Conservation (phyloP, 2,113 vertebrate species). For the Neomonachus schauinslandi region DNA sequence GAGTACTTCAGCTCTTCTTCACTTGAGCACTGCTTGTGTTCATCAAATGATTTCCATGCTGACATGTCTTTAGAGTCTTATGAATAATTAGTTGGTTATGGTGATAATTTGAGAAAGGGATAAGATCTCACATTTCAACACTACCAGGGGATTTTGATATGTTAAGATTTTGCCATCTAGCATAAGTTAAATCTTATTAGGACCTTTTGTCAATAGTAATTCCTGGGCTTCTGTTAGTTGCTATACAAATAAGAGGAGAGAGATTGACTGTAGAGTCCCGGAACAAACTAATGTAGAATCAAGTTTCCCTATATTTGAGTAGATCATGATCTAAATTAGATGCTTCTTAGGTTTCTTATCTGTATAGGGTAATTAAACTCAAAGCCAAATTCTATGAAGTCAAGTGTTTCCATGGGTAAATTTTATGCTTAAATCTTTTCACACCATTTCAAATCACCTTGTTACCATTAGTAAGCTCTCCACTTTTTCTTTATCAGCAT, state of each 20-base stretch:
- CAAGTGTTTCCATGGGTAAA: not conserved
- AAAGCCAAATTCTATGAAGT: not conserved
- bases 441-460: not conserved
- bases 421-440: not conserved
- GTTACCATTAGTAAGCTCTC: not conserved
- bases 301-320: not conserved
- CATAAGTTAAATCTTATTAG: not conserved
- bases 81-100: constrained; percentile 6
- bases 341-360: not conserved
- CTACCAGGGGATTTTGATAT: not conserved
- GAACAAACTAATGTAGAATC: not conserved
- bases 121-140: not conserved
- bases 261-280: not conserved
- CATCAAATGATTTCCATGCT: constrained; percentile 10
- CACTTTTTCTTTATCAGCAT: not conserved
- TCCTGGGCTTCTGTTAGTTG: not conserved
- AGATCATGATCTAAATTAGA: not conserved
- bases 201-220: not conserved
- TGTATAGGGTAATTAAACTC: not conserved
- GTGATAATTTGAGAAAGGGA: constrained; percentile 34
- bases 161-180: not conserved
- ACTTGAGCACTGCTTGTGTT: not conserved
- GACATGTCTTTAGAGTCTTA: not conserved
- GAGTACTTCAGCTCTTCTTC: not conserved
- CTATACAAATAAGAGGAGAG: not conserved